Conservation (phyloP, 1,140 invertebrate species). For the Trachymyrmex cornetzi region DNA sequence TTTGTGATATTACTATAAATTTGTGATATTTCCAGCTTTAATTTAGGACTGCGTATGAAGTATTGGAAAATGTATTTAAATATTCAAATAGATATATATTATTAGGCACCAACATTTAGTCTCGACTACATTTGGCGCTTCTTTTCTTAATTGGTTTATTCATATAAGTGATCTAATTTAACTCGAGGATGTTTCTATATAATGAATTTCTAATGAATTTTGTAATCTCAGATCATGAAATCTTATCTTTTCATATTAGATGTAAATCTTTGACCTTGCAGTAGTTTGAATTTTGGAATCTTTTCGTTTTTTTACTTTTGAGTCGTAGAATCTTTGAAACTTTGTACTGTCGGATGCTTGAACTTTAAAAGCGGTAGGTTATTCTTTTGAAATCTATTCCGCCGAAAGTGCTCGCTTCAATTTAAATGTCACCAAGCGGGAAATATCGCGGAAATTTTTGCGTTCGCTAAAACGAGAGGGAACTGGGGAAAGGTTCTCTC, state of each 20-base stretch:
- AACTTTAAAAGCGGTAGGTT: neutral
- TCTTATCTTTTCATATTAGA: neutral
- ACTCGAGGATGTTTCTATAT: neutral
- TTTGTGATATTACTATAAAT: no score
- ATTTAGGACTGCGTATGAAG: no score
- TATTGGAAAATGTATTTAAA: no score
- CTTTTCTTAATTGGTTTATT: no score
- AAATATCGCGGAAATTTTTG: slow-evolving; percentile 53
- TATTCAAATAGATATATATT: no score
- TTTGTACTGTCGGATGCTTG: neutral
- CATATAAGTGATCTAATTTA: no score
- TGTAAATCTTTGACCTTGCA: neutral
- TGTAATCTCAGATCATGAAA: neutral
- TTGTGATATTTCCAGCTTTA: no score
- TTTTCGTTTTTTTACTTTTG: neutral
- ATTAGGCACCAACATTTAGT: no score
- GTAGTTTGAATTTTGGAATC: neutral
- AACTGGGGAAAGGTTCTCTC: slow-evolving; percentile 31
- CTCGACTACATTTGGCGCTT: no score
- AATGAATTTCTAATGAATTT: no score
- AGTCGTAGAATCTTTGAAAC: neutral
- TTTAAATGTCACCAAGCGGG: slow-evolving; percentile 51
- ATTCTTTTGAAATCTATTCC: slow-evolving; percentile 38
- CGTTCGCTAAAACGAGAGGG: slow-evolving; percentile 31
- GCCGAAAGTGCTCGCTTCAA: slow-evolving; percentile 38